These are phyloP conservation scores for Timema cristinae DNA, from an alignment of 2,888 invertebrate species.

Conservation along the genomic window DNA sequence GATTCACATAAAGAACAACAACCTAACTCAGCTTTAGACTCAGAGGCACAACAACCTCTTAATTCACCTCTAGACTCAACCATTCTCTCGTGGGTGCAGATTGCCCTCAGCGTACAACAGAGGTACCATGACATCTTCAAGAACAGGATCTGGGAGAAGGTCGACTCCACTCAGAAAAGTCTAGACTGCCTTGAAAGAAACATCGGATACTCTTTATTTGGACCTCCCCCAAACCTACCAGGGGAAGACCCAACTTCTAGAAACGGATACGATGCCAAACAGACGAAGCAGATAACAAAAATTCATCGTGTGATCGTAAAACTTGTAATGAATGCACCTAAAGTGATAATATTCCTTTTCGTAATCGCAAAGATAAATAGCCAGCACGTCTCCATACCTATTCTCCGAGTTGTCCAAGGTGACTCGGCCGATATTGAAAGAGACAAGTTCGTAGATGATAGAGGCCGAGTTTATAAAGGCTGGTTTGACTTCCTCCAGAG, in stretches of 20 bases:
- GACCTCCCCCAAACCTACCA: slow-evolving; percentile 16
- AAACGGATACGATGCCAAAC: slow-evolving; percentile 11
- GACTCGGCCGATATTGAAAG: not conserved
- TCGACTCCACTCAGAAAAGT: not conserved
- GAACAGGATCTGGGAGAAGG: not conserved
- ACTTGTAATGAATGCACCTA: not conserved
- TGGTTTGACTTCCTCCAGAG: slow-evolving; percentile 18
- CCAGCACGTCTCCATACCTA: not conserved
- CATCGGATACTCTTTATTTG: slow-evolving; percentile 16
- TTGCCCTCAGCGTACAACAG: not conserved
- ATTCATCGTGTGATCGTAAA: not conserved
- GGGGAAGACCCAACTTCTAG: not conserved
- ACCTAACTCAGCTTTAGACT: no score
- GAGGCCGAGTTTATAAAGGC: slow-evolving; percentile 18
- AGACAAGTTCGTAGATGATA: slow-evolving; percentile 14
- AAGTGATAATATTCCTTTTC: slow-evolving; percentile 13
- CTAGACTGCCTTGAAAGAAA: slow-evolving; percentile 16
- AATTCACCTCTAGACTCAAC: no score
- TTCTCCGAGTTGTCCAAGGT: slow-evolving; percentile 10
- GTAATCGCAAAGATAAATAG: not conserved
- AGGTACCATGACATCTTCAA: slow-evolving; percentile 5
- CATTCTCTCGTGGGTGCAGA: not conserved
- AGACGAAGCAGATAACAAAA: slow-evolving; percentile 1
- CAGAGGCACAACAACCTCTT: no score
- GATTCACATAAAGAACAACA: no score